A percentile compares a stretch with the other conserved stretches of the same genome.
These are phyloP conservation scores for Acrossocheilus wenchowensis DNA, from an alignment of 2,797 vertebrate genomes.

Conservation along the genomic window DNA sequence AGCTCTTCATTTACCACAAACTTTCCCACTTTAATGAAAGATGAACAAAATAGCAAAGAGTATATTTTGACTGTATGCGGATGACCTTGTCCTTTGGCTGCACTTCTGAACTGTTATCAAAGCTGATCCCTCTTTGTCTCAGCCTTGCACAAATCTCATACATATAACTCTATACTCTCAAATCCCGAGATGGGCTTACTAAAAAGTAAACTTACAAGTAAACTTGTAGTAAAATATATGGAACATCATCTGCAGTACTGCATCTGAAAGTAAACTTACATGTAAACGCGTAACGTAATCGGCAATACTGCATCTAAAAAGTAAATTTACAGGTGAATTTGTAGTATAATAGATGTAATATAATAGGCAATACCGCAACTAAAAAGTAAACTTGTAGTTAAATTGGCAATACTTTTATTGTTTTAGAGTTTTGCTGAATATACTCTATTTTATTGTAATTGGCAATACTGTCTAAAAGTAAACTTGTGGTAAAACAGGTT, in stretches of 20 bases:
- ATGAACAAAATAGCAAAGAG: constrained; percentile 40
- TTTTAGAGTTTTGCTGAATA: background rate
- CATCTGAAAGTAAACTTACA: background rate
- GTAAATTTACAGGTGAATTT: background rate
- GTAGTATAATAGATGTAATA: background rate
- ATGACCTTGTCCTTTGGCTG: constrained; percentile 56
- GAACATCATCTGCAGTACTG: background rate
- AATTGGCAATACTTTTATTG: background rate
- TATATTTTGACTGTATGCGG: constrained; percentile 49
- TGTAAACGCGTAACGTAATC: background rate
- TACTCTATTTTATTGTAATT: background rate
- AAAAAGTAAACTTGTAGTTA: background rate
- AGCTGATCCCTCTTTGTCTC: constrained; percentile 21
- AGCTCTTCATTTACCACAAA: constrained; percentile 34
- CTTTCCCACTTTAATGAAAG: constrained; percentile 2
- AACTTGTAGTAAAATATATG: background rate
- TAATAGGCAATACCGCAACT: background rate
- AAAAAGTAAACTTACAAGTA: background rate
- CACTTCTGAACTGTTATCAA: constrained; percentile 51
- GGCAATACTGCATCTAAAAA: background rate
- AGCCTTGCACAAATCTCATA: background rate
- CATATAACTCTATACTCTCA: background rate
- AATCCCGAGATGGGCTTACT: background rate
- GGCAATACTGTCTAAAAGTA: background rate
- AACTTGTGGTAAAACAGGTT: background rate